Evolutionary conservation across 2,888 invertebrate genomes (phyloP).

Genomic region (Mimachlamys varia): DNA sequence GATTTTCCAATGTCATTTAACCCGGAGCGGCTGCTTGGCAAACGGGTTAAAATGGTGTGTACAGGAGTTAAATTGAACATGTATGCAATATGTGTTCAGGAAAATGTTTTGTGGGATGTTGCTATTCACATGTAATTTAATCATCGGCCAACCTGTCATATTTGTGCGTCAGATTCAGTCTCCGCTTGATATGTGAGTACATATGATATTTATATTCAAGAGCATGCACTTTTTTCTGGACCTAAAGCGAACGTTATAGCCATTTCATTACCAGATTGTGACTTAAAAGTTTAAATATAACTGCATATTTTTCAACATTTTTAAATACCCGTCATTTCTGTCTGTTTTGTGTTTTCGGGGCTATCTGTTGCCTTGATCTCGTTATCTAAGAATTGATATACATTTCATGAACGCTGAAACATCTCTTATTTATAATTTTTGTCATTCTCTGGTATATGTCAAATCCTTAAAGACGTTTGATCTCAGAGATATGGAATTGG

Average conservation of each 20-base stretch:
- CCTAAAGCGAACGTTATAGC: not conserved
- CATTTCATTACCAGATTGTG: not conserved
- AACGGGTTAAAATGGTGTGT: slow-evolving; percentile 10
- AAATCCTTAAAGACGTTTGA: slow-evolving; percentile 11
- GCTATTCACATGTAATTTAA: not conserved
- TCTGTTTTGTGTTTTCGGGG: not conserved
- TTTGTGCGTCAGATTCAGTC: not conserved
- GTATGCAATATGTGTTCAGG: not conserved
- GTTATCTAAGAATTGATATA: not conserved
- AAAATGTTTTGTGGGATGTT: slow-evolving; percentile 19
- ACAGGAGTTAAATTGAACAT: not conserved
- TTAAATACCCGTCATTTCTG: not conserved
- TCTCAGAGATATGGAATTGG: not conserved
- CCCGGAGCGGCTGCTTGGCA: not conserved
- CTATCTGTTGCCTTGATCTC: not conserved
- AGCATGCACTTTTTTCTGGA: not conserved
- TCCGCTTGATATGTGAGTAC: not conserved
- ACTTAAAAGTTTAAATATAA: not conserved
- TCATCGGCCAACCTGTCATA: not conserved
- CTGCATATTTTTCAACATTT: not conserved
- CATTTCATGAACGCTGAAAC: not conserved
- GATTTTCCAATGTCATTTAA: slow-evolving; percentile 3
- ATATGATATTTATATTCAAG: slow-evolving; percentile 12
- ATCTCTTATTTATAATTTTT: slow-evolving; percentile 14
- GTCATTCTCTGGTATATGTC: not conserved